Conservation (phyloP, 2,113 vertebrate genomes). For the Ginglymostoma cirratum region DNA sequence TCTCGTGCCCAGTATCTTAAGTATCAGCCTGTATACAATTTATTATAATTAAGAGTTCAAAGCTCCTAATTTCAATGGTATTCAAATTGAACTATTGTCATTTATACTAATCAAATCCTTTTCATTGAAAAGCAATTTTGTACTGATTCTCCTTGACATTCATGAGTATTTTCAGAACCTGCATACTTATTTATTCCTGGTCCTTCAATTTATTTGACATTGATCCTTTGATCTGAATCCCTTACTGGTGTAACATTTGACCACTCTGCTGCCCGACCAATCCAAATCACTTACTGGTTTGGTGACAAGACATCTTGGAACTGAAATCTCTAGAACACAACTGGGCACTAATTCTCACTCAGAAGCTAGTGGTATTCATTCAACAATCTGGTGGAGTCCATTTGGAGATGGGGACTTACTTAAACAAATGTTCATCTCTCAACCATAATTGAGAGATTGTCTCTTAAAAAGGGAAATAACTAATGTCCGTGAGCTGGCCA, state of each 20-base stretch:
- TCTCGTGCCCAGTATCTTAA: neutral
- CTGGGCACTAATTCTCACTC: neutral
- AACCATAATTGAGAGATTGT: too few relatives aligned
- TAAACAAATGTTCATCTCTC: neutral
- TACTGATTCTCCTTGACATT: neutral
- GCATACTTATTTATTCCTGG: neutral
- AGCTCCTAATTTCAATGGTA: neutral
- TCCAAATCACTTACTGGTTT: neutral
- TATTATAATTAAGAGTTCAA: neutral
- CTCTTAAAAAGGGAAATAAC: neutral
- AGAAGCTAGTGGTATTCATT: too few relatives aligned
- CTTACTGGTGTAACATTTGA: neutral
- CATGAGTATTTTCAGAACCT: neutral
- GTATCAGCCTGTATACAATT: neutral
- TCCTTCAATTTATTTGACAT: too few relatives aligned
- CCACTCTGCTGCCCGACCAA: neutral
- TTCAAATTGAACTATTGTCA: neutral
- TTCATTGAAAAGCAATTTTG: neutral
- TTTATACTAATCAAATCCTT: neutral
- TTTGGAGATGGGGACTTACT: neutral
- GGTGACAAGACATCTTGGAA: neutral
- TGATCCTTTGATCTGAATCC: neutral
- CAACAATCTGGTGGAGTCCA: neutral
- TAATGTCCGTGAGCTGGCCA: neutral
- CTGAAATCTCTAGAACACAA: neutral